Evolutionary conservation across 2,113 vertebrate genomes (phyloP), one percentile per base, ranked within the genome.

Genomic region (Gobius niger): DNA sequence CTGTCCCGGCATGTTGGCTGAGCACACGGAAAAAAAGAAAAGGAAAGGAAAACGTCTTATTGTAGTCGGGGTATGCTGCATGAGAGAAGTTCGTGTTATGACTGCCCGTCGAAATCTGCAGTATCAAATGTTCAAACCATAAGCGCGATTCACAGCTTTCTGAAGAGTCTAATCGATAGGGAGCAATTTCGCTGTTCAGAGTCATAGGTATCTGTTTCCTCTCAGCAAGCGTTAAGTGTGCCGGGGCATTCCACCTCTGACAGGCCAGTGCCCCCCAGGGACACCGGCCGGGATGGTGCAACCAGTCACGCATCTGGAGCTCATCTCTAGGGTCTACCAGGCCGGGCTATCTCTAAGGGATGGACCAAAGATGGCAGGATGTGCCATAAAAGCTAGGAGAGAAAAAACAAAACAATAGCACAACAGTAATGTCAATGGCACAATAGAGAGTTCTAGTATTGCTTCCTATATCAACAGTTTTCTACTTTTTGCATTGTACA

Each of bases 111-210:
- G 76, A 56, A 84, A 84, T 75, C 67, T 56, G 69, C 53, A 64
- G 77, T 88, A 89, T 91, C 87, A 83, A 87, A 90, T 89, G 85
- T 88, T 87, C 53, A 82, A 87, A 80, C 79, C 85, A 87, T 88
- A 87, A 89, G 83, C 71, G 57, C 75, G 80, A 87, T 89, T 91
- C 85, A 86, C 87, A 87, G 86, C 81, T 88, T 88, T 87, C 53
- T 71, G 67, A 70, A 59, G 61, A 67, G 73, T 65, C 78, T 78
- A 81, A 91, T 90, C 87, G 71, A 91, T 87, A 73, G 44, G 63
- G 75, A 82, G 78, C 62, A 64, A 82, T 90, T 86, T 73, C 82
- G 73, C 67, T 15, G 59, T 77, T 76, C 71, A 70, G 75, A 72
- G 54, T 63, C 72, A 46, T 79, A 73, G 81, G 78, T 87, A 89